A percentile compares a stretch with the other conserved stretches of the same genome.
phyloP scores from a whole-genome alignment of 2,113 vertebrate genomes.

The Nothocercus nigrocapillus region DNA sequence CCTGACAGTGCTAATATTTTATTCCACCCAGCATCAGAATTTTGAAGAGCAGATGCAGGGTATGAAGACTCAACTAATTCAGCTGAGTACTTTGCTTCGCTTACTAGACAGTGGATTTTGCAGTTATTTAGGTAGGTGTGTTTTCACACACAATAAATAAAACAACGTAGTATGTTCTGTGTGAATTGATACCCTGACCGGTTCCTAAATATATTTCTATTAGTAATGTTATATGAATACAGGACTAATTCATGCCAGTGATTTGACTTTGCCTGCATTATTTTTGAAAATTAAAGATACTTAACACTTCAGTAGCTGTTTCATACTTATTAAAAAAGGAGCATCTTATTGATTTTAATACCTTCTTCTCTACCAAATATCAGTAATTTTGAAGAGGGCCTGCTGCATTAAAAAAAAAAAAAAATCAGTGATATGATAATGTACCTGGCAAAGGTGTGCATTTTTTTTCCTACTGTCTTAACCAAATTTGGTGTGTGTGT shows the following conservation, averaged over 20 bases:
- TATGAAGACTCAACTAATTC: slow-evolving; percentile 97
- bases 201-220: not conserved
- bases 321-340: not conserved
- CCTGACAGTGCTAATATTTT: slow-evolving; percentile 28
- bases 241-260: not conserved
- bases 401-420: not conserved
- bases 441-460: not conserved
- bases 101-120: slow-evolving; percentile 94
- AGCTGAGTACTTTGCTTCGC: slow-evolving; percentile 92
- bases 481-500: not conserved
- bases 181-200: not conserved
- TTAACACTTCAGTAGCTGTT: not conserved
- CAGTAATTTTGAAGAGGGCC: not conserved
- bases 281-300: not conserved
- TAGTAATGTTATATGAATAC: not conserved
- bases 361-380: not conserved
- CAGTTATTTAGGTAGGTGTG: slow-evolving; percentile 92
- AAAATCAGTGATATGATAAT: not conserved
- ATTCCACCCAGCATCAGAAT: slow-evolving; percentile 90
- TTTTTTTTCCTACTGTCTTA: not conserved
- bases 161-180: not conserved
- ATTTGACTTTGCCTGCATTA: not conserved
- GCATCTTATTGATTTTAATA: not conserved
- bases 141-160: not conserved
- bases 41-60: slow-evolving; percentile 99